A percentile compares a stretch with the other conserved stretches of the same genome.
Conservation (phyloP, 2,888 invertebrate genomes). For the Emmelina monodactyla region DNA sequence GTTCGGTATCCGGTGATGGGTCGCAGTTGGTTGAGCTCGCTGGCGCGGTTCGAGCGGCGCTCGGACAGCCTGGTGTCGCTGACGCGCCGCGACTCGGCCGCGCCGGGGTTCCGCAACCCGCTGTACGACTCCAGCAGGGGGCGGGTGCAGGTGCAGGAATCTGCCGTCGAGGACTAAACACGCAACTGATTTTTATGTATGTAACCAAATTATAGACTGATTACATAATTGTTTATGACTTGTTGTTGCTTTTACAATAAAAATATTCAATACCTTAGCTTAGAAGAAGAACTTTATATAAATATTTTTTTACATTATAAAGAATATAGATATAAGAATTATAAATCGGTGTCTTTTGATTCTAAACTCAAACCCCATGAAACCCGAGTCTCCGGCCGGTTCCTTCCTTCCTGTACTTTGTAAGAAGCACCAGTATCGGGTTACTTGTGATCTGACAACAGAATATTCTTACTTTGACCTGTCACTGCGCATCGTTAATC, state of each 20-base stretch:
- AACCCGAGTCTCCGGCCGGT: conserved; percentile 10
- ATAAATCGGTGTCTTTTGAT: no score
- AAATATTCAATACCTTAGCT: no score
- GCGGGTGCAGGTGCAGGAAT: conserved; percentile 33
- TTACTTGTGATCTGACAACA: conserved; percentile 30
- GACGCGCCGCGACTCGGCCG: conserved; percentile 40
- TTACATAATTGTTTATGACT: no score
- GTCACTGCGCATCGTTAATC: conserved; percentile 38
- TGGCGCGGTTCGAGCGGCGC: conserved; percentile 38
- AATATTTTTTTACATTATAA: no score
- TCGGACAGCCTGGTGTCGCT: conserved; percentile 50
- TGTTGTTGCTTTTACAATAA: no score
- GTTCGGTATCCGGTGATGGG: conserved; percentile 22
- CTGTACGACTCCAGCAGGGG: conserved; percentile 48
- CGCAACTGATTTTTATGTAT: no score
- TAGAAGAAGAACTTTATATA: no score
- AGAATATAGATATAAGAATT: no score
- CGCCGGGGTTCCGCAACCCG: conserved; percentile 47
- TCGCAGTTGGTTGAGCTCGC: conserved; percentile 20
- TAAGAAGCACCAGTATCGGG: conserved; percentile 30
- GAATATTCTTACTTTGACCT: conserved; percentile 25
- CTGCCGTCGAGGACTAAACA: conserved; percentile 32
- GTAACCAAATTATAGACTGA: no score
- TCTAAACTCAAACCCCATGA: conserved; percentile 15
- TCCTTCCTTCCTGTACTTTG: conserved; percentile 22